phyloP scores from a whole-genome alignment of 2,888 invertebrate genomes.

The Eristalinus sepulchralis region DNA sequence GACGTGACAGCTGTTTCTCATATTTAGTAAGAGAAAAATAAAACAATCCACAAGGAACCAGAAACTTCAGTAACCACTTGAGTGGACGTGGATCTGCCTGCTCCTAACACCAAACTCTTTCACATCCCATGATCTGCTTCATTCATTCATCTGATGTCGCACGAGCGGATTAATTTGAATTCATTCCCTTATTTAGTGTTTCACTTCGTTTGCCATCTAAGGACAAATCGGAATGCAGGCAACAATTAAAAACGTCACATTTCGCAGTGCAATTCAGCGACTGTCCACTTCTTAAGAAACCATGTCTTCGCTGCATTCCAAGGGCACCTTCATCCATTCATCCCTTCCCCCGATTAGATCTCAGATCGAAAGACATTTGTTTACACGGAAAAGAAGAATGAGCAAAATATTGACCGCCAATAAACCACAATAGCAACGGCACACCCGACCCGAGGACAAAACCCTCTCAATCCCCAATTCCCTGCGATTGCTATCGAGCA shows the following conservation, averaged over 20 bases:
- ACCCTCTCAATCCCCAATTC: slow-evolving; percentile 21
- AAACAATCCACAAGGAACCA: no score
- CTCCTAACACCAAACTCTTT: no score
- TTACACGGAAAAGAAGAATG: slow-evolving; percentile 37
- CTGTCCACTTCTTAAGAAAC: slow-evolving; percentile 3
- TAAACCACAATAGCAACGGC: slow-evolving; percentile 52
- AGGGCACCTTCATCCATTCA: slow-evolving; percentile 4
- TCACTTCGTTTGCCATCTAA: slow-evolving; percentile 16
- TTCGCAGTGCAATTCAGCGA: background rate
- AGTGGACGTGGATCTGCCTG: no score
- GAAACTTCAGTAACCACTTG: no score
- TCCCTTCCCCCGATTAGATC: slow-evolving; percentile 47
- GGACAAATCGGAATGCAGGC: slow-evolving; percentile 35
- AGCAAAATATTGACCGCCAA: slow-evolving; percentile 52
- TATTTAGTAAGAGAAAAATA: no score
- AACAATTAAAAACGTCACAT: slow-evolving; percentile 34
- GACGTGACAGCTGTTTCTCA: no score
- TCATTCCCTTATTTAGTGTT: background rate
- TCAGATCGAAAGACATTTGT: slow-evolving; percentile 42
- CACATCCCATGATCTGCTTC: background rate
- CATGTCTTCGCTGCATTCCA: slow-evolving; percentile 29
- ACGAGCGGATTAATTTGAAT: background rate
- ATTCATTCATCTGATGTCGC: background rate
- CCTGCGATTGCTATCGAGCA: slow-evolving; percentile 39
- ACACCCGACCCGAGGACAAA: slow-evolving; percentile 36